These are phyloP conservation scores for Melanophora roralis DNA, from an alignment of 2,888 invertebrate genomes.

Conservation along the genomic window DNA sequence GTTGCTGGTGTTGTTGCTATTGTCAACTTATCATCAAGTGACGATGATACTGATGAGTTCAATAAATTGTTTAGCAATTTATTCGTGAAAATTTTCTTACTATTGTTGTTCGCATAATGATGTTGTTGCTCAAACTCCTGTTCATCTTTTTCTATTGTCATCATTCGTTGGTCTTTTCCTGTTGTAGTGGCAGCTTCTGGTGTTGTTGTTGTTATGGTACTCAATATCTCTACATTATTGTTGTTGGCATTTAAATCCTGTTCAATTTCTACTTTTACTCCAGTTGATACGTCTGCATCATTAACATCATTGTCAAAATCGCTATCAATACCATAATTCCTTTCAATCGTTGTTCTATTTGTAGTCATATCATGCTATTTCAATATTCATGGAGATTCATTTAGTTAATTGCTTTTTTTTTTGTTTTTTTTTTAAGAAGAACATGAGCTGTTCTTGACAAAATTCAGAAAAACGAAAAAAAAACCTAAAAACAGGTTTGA, in stretches of 20 bases:
- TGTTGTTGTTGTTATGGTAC: constrained; percentile 52
- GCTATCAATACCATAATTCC: constrained; percentile 20
- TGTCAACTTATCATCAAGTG: constrained; percentile 30
- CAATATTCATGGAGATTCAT: constrained; percentile 30
- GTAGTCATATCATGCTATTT: constrained; percentile 39
- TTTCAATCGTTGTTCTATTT: constrained; percentile 27
- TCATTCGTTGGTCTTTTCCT: constrained; percentile 22
- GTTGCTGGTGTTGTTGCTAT: not conserved
- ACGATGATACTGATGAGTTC: not conserved
- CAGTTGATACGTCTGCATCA: not conserved
- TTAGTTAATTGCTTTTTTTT: constrained; percentile 12
- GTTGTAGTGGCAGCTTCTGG: constrained; percentile 48
- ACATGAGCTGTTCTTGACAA: constrained; percentile 28
- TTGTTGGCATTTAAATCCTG: constrained; percentile 31
- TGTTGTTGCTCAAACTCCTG: constrained; percentile 11
- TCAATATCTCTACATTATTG: constrained; percentile 59
- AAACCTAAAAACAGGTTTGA: constrained; percentile 51
- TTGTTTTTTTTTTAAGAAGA: not conserved
- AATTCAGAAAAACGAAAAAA: constrained; percentile 51
- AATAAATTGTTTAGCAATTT: constrained; percentile 59
- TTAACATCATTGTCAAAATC: constrained; percentile 23
- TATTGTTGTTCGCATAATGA: constrained; percentile 26
- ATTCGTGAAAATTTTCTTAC: too few relatives aligned
- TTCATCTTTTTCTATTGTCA: constrained; percentile 34
- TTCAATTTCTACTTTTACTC: constrained; percentile 1